phyloP scores from a whole-genome alignment of 2,888 invertebrate species.

The Atethmia centrago region DNA sequence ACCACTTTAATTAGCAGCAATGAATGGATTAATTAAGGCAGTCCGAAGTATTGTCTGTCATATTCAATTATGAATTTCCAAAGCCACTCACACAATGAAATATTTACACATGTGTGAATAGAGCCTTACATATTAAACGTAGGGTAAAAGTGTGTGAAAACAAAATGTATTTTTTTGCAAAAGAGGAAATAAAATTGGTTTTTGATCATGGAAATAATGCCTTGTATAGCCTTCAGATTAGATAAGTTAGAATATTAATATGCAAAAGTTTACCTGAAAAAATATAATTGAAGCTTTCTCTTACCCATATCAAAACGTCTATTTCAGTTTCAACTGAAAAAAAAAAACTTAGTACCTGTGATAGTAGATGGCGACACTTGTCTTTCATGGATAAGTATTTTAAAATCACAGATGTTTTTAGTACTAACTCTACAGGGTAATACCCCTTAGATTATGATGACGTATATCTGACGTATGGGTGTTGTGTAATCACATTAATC shows the following conservation, averaged over 20 bases:
- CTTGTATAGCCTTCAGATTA: neutral
- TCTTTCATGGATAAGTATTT: no score
- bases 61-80: constrained; percentile 40
- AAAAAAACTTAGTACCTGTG: neutral
- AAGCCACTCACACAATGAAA: constrained; percentile 17
- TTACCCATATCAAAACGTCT: no score
- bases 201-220: neutral
- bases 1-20: constrained; percentile 43
- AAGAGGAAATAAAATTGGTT: neutral
- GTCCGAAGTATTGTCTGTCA: constrained; percentile 31
- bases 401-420: neutral
- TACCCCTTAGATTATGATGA: neutral
- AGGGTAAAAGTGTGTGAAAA: neutral
- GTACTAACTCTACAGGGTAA: neutral
- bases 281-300: neutral
- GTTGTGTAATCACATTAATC: neutral
- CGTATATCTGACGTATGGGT: neutral
- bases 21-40: constrained; percentile 46
- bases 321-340: neutral
- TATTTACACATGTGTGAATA: constrained; percentile 18
- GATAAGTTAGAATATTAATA: neutral
- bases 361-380: constrained; percentile 1
- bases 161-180: neutral
- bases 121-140: neutral
- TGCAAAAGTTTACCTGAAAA: neutral